These are phyloP conservation scores for Eptesicus fuscus DNA, from an alignment of 2,113 vertebrate genomes.

Conservation along the genomic window DNA sequence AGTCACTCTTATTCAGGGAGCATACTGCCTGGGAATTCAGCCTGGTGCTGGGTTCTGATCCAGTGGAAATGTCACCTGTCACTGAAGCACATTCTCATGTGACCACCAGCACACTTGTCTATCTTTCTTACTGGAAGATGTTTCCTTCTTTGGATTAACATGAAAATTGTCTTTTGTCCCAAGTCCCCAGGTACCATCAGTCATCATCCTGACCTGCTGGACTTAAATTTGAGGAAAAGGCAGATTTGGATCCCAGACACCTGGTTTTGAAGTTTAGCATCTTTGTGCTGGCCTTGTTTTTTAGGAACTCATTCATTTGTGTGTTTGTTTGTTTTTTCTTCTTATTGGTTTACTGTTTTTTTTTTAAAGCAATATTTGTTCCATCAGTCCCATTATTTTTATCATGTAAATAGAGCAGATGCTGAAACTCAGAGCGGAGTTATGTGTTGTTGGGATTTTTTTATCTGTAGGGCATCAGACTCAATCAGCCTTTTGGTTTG, in stretches of 20 bases:
- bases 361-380: constrained; percentile 54
- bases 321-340: neutral
- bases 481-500: constrained; percentile 36
- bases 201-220: neutral
- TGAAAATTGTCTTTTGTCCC: neutral
- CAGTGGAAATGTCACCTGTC: neutral
- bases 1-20: neutral
- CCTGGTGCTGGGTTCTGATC: neutral
- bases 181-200: neutral
- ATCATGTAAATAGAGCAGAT: constrained; percentile 51
- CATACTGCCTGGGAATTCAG: neutral
- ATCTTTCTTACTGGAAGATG: neutral
- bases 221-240: neutral
- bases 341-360: constrained; percentile 59
- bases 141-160: neutral
- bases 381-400: constrained; percentile 64
- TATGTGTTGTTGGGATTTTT: constrained; percentile 39
- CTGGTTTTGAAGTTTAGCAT: neutral
- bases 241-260: neutral
- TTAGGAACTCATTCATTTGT: neutral
- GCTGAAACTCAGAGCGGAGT: constrained; percentile 41
- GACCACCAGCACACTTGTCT: neutral
- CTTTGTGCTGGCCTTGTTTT: neutral
- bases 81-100: neutral
- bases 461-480: constrained; percentile 24